Evolutionary conservation across 2,888 invertebrate species (phyloP), one percentile per base, ranked within the genome.

Genomic region (Dryadula phaetusa): DNA sequence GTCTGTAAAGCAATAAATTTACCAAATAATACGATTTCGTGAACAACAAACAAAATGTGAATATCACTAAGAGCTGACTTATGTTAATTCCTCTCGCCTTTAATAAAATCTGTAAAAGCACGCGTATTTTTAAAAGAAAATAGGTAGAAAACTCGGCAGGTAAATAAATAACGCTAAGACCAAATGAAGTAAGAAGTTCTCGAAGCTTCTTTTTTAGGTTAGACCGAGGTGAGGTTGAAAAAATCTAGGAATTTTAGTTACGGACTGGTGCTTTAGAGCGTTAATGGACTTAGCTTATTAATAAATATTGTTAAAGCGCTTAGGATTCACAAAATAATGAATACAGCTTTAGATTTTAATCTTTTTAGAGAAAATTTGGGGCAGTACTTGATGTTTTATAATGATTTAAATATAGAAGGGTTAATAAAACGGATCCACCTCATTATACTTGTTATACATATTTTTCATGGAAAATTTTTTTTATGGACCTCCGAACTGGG

Each of bases 171-270:
- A 47, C 46, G 49, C 40, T 49, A 49, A 52, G 60, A 58, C 58
- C 58, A 65, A 65, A 65, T 60, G 64, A 49, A 65, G 40, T 65
- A 65, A 65, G 64, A 65, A 60, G 32, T 49, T 60, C 64, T 65
- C 16, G 56, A 65, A 28, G n/a, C 25, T 49, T 40, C 32, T 60
- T 58, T 64, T 65, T 60, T 20, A 60, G 28, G n/a, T 65, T 47
- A 64, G 10, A 40, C 47, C 49, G 42, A 65, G 58, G 64, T 60
- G 49, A 65, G 58, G 42, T 32, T 60, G 28, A 44, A 46, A 60
- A 40, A 44, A 28, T 18, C 44, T 32, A 60, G 46, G 46, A 46
- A 46, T 60, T 60, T 44, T 46, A 32, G 46, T 32, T 20, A 56
- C 40, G 12, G 60, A 14, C 60, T 46, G 20, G 28, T 40, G 28